Evolutionary conservation across 1,140 invertebrate genomes (phyloP), one percentile per base, ranked within the genome.

Genomic region (Lepidotrigona ventralis): DNA sequence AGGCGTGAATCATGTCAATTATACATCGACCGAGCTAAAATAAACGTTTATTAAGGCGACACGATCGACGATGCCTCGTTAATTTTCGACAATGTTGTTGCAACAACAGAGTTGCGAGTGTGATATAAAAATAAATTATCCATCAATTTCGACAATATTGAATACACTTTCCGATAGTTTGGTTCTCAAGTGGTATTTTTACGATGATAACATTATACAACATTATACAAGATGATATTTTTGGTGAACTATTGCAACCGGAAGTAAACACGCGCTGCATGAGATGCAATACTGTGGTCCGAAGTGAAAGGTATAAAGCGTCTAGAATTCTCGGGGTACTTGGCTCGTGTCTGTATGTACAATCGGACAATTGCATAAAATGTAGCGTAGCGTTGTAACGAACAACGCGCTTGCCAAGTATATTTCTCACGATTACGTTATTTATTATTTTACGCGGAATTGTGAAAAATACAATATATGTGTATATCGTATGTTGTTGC

Each of bases 291-390:
- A 79, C 56, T 19, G 53, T n/a, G 11, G 29, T 14, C 19, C 53
- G 6, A 17, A 56, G 66, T 11, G 60, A 80, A 80, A 80, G 69
- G 1, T 74, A 63, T 66, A 63, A 83, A 63, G 3, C 53, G 46
- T 33, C 26, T 74, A 69, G 73, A 87, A 87, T 84, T 86, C 53
- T 73, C 46, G 46, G 39, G 39, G 21, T 76, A 83, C 70, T 88
- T 86, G 79, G 87, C 85, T 86, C 82, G 77, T 17, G 3, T 56
- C 73, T 70, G 75, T 87, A 89, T 86, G 75, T 87, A 89, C 88
- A 91, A 91, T 91, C 72, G 90, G 87, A 90, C 91, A 92, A 90
- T 92, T 91, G 78, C 85, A 90, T 87, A 90, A 90, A 81, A 86
- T 85, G 15, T 46, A 51, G 46, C 15, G 17, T n/a, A n/a, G 17